Evolutionary conservation across 2,888 invertebrate genomes (phyloP).

Genomic region (Dicycla oo): DNA sequence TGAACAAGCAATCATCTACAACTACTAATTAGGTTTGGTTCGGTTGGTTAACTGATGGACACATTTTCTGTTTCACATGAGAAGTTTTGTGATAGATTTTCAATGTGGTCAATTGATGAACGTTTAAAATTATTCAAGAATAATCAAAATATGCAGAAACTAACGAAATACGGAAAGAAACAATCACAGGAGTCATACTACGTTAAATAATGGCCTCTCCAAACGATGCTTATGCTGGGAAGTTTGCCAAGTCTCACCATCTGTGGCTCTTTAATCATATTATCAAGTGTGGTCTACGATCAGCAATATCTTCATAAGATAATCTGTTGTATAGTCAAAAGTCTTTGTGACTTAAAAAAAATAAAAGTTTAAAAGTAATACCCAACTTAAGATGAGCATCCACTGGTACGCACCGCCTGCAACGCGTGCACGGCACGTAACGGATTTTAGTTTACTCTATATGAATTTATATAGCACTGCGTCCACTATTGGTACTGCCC

Average conservation of each 20-base stretch:
- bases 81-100: background rate
- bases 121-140: background rate
- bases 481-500: too few species aligned
- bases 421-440: too few species aligned
- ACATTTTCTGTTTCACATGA: background rate
- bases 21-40: background rate
- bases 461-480: too few species aligned
- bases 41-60: background rate
- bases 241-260: slow-evolving; percentile 42
- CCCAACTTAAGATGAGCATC: too few species aligned
- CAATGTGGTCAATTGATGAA: background rate
- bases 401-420: too few species aligned
- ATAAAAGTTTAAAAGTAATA: too few species aligned
- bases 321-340: background rate
- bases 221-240: slow-evolving; percentile 28
- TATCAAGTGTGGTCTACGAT: slow-evolving; percentile 11
- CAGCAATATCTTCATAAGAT: slow-evolving; percentile 19
- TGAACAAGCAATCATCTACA: slow-evolving; percentile 16
- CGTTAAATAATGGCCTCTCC: slow-evolving; percentile 28
- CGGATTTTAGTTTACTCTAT: too few species aligned
- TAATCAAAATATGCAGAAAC: background rate
- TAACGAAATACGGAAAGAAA: background rate
- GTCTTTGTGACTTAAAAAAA: too few species aligned
- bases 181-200: slow-evolving; percentile 16
- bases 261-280: slow-evolving; percentile 39